Base-by-base conservation (phyloP, 2,888 invertebrate genomes). In the Cheilosia variabilis region DNA sequence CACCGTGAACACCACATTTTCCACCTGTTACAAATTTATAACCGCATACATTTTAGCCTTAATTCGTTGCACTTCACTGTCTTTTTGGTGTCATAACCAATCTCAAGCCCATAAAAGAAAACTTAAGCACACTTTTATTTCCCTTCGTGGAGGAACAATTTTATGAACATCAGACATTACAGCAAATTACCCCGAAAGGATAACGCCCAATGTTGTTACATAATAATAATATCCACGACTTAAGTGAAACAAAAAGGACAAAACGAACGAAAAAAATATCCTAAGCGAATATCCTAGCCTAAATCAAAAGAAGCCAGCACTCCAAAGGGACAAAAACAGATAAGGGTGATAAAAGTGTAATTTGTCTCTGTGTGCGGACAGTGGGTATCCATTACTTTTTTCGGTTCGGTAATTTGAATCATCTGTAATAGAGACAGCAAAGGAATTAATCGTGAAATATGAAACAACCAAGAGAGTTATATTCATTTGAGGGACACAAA, bases 271-370 rank as follows among this genome's bases (percentile, higher is more conserved):
- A 66, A 34, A 57, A 75, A 50, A 37, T 17, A 45, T 57, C 63
- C 65, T 58, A 9, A 24, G 72, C 45, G 65, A 65, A 52, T 65
- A 60, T 13, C 41, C 58, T 15, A 43, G 79, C 65, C 71, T 72
- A 72, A 79, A 79, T 71, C 77, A 69, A 78, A 69, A 78, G 77
- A 60, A 62, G 34, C 66, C 76, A 78, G 47, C 69, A 65, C 65
- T 79, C 50, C 43, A 53, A 58, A 19, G 65, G 27, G 65, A 65
- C 52, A 63, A 58, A 68, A 77, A 27, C 69, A 78, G 78, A 78
- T 78, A 78, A 78, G 78, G 78, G 78, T 63, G 78, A 79, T 73
- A 80, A 73, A 80, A 80, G 60, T 68, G 72, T 79, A 79, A 79
- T 79, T 79, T 79, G 72, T 79, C 65, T 66, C 66, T 66, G 66